A percentile compares a stretch with the other conserved stretches of the same genome.
Evolutionary conservation across 2,113 vertebrate species (phyloP).

Genomic region (Nansenia antarctica): DNA sequence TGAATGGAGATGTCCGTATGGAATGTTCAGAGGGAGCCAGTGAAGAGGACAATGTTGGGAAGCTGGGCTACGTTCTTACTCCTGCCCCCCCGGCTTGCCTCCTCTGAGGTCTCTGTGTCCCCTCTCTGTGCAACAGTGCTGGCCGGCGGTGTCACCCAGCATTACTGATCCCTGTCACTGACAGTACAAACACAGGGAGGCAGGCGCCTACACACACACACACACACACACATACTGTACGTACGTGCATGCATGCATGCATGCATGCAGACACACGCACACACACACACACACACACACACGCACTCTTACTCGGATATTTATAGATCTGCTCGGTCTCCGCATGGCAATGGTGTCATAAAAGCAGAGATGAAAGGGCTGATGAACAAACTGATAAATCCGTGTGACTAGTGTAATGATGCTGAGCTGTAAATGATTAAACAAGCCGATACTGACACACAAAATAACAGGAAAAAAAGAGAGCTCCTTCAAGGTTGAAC

Average conservation of each 20-base stretch:
- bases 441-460: neutral
- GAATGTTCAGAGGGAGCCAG: neutral
- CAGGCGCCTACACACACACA: constrained; percentile 10
- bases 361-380: neutral
- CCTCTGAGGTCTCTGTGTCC: constrained; percentile 4
- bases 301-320: neutral
- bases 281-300: neutral
- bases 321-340: neutral
- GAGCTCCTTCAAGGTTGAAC: neutral
- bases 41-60: neutral
- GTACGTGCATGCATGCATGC: neutral
- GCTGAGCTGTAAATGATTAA: neutral
- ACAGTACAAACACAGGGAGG: neutral
- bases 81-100: constrained; percentile 3
- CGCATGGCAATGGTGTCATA: neutral
- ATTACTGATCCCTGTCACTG: constrained; percentile 13
- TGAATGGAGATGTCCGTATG: neutral
- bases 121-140: neutral
- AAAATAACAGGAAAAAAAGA: neutral
- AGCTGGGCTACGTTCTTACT: constrained; percentile 6
- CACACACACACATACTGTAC: neutral
- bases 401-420: neutral
- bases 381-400: constrained; percentile 7
- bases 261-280: constrained; percentile 6
- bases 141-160: neutral